Evolutionary conservation across 1,140 invertebrate genomes (phyloP), one percentile per base, ranked within the genome.

Genomic region (Zaprionus tsacasi): DNA sequence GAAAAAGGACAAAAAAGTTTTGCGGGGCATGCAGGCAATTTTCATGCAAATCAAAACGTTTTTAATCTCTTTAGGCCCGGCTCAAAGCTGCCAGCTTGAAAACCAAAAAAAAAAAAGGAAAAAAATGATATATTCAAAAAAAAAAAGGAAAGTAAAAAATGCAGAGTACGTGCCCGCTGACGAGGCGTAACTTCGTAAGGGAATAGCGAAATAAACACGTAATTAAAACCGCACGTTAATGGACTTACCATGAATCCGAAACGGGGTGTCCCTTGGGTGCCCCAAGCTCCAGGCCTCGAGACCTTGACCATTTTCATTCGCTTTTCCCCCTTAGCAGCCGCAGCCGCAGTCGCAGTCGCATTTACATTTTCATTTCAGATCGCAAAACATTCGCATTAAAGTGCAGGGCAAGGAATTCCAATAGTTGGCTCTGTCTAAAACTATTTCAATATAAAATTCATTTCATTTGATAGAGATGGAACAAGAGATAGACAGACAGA

Each of bases 361-460:
- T 73, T 68, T 65, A 25, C 17, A 65, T 64, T 55, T 70, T 21
- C 52, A 74, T 64, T 59, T 73, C 58, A 73, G 70, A 76, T 64
- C n/a, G 13, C 60, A 35, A 52, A 69, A 52, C 59, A 63, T 65
- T 63, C 61, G 66, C 76, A 60, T 68, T 66, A 56, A 68, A 73
- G 58, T 15, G 36, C 45, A 21, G 21, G 27, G 36, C 60, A 56
- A 70, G 55, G 70, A 65, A 72, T 70, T 64, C 73, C 70, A 82
- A 88, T 82, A 77, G 76, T 66, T 69, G 58, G 12, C 55, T 36
- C 36, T 79, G 71, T 70, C 21, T 21, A 70, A 80, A 87, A 87
- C 83, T 87, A 87, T 87, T 87, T 88, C 83, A 87, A 87, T 87
- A 87, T 87, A 87, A 87, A 87, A 87, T 87, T 87, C 83, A 87